Evolutionary conservation across 2,797 vertebrate genomes (phyloP).

Genomic region (Mus minutoides): DNA sequence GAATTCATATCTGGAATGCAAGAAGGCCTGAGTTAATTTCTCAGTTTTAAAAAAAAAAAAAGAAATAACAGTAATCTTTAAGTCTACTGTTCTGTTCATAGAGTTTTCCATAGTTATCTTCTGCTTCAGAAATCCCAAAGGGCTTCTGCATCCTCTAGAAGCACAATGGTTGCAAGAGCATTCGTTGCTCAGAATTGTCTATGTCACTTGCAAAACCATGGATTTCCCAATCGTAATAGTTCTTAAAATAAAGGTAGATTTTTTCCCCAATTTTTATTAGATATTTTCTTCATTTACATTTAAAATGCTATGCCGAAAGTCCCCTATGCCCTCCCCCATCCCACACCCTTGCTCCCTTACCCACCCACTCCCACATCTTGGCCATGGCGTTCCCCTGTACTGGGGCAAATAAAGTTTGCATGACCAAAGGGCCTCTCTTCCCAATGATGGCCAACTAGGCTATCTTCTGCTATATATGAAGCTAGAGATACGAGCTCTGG

Average conservation of each 20-base stretch:
- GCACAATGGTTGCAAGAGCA: background rate
- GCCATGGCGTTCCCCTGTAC: no score
- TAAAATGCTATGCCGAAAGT: no score
- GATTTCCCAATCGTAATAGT: background rate
- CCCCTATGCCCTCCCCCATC: no score
- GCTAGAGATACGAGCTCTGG: no score
- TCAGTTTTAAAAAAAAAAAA: background rate
- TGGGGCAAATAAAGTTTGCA: no score
- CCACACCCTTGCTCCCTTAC: no score
- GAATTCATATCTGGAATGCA: background rate
- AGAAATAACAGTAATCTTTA: background rate
- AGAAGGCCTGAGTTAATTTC: background rate
- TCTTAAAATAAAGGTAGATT: background rate
- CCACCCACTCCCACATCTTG: no score
- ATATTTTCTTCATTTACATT: no score
- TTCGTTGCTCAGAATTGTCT: background rate
- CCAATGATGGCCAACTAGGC: no score
- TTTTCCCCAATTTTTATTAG: no score
- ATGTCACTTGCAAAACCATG: background rate
- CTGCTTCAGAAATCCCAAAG: background rate
- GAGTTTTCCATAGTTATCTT: background rate
- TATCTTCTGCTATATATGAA: no score
- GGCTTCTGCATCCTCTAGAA: background rate
- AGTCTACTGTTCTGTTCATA: background rate
- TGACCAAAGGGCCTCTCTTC: no score